A percentile compares a stretch with the other conserved stretches of the same genome.
phyloP scores from a whole-genome alignment of 2,888 invertebrate species.

The Rhaphigaster nebulosa region DNA sequence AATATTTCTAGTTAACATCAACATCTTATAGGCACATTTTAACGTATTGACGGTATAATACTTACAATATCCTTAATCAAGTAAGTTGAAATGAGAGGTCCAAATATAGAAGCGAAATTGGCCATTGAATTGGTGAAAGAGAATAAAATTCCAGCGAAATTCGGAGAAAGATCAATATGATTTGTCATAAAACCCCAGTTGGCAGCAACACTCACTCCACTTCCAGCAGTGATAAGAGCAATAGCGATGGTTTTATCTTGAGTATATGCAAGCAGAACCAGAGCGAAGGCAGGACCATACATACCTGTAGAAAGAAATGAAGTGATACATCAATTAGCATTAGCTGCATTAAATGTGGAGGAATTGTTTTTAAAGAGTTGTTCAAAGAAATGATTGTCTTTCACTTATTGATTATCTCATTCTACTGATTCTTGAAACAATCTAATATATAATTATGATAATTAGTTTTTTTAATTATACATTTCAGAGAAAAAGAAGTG shows the following conservation, averaged over 20 bases:
- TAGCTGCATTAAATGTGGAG: neutral
- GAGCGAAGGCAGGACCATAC: conserved; percentile 46
- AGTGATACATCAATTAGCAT: neutral
- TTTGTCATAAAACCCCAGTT: conserved; percentile 69
- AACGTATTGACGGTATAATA: neutral
- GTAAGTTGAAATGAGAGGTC: conserved; percentile 60
- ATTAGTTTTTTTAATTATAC: no score
- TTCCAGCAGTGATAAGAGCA: conserved; percentile 67
- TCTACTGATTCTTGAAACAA: no score
- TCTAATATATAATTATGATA: no score
- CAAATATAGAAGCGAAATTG: conserved; percentile 61
- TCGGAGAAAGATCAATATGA: conserved; percentile 69
- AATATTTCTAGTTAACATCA: no score
- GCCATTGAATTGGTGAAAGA: conserved; percentile 69
- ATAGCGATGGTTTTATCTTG: conserved; percentile 66
- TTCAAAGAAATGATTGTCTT: no score
- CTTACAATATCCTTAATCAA: conserved; percentile 60
- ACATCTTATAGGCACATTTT: neutral
- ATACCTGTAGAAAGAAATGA: neutral
- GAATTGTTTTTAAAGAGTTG: no score
- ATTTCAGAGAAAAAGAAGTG: no score
- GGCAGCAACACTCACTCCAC: conserved; percentile 68
- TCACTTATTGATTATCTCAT: no score
- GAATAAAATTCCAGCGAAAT: conserved; percentile 69
- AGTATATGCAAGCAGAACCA: conserved; percentile 57